phyloP scores from a whole-genome alignment of 2,888 invertebrate genomes.

The Chrysodeixis includens region DNA sequence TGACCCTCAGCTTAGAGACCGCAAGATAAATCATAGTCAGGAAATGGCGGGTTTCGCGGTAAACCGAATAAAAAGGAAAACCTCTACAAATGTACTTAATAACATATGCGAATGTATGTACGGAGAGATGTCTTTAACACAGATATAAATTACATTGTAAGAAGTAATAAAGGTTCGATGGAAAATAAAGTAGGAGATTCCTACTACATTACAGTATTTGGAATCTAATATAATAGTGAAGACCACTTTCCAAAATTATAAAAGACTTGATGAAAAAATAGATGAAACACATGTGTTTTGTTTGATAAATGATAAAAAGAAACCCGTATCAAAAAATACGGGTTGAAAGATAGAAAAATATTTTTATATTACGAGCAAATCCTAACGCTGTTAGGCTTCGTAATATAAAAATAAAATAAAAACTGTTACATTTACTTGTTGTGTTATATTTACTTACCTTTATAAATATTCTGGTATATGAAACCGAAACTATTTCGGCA shows the following conservation, averaged over 20 bases:
- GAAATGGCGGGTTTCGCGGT: slow-evolving; percentile 81
- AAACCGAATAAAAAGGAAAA: slow-evolving; percentile 80
- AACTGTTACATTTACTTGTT: not conserved
- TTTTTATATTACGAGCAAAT: too few relatives aligned
- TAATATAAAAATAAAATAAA: not conserved
- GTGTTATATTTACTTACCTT: too few relatives aligned
- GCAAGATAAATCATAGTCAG: slow-evolving; percentile 88
- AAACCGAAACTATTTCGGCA: not conserved
- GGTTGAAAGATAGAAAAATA: not conserved
- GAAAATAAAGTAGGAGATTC: too few relatives aligned
- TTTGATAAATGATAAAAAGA: not conserved
- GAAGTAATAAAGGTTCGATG: too few relatives aligned
- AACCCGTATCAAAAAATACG: not conserved
- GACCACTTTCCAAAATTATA: not conserved
- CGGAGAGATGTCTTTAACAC: not conserved
- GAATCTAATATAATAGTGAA: too few relatives aligned
- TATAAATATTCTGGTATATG: not conserved
- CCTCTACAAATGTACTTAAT: slow-evolving; percentile 66
- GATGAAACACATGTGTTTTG: not conserved
- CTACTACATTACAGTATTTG: too few relatives aligned
- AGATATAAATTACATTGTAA: not conserved
- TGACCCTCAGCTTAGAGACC: slow-evolving; percentile 85
- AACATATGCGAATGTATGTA: slow-evolving; percentile 46
- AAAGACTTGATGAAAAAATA: not conserved
- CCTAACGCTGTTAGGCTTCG: too few relatives aligned